Percentiles rank a stretch among this genome's conserved stretches.
phyloP scores from a whole-genome alignment of 2,113 vertebrate species.

The Hemicordylus capensis region DNA sequence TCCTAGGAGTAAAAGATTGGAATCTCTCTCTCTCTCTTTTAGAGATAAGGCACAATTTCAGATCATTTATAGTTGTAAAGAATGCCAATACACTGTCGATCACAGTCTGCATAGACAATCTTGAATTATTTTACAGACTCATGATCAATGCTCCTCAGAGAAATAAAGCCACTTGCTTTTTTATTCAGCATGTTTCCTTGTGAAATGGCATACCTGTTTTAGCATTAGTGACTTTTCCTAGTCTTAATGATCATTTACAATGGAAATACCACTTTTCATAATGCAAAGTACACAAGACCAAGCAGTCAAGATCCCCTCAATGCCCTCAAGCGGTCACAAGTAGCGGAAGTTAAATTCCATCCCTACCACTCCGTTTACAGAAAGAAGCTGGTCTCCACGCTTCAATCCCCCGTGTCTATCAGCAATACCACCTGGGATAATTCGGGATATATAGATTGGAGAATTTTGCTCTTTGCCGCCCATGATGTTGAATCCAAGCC shows the following conservation, averaged over 20 bases:
- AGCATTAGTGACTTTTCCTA: not conserved
- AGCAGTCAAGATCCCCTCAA: slow-evolving; percentile 1
- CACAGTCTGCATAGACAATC: not conserved
- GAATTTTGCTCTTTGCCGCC: slow-evolving; percentile 99
- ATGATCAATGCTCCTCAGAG: not conserved
- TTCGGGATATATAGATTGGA: slow-evolving; percentile 97
- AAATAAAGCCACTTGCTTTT: not conserved
- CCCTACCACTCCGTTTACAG: slow-evolving; percentile 95
- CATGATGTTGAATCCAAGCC: slow-evolving; percentile 98
- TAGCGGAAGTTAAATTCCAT: slow-evolving; percentile 45
- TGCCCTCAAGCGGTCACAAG: slow-evolving; percentile 65
- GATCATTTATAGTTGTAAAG: not conserved
- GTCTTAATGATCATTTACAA: not conserved
- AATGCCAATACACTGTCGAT: not conserved
- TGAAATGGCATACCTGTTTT: not conserved
- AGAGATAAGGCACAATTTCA: not conserved
- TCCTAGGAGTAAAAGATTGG: no score
- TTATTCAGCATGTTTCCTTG: not conserved
- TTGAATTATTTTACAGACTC: not conserved
- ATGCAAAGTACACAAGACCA: not conserved
- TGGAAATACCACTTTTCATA: not conserved
- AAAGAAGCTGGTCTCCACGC: slow-evolving; percentile 96
- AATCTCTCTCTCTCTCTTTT: no score
- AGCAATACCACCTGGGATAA: slow-evolving; percentile 96
- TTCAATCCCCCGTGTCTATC: slow-evolving; percentile 96